These are phyloP conservation scores for Olivierus martensii DNA, from an alignment of 1,140 invertebrate genomes.

Conservation along the genomic window DNA sequence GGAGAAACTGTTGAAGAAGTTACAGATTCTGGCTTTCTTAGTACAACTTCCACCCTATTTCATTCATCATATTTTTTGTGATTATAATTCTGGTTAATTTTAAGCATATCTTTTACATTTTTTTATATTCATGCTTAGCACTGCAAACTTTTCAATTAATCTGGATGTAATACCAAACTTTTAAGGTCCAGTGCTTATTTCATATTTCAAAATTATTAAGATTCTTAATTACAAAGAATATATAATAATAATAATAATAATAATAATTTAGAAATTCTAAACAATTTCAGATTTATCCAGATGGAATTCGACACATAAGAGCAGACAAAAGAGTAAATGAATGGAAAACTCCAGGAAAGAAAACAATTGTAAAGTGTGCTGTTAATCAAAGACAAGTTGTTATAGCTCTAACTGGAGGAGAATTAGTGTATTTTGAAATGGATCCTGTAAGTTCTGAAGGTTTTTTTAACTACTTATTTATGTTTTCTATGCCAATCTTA, in stretches of 20 bases:
- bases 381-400: slow-evolving; percentile 98
- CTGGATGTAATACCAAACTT: too few relatives aligned
- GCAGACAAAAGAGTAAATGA: slow-evolving; percentile 96
- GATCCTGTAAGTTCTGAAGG: slow-evolving; percentile 62
- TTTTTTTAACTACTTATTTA: too few relatives aligned
- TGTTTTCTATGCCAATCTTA: not conserved
- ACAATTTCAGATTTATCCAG: slow-evolving; percentile 79
- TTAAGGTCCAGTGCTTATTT: too few relatives aligned
- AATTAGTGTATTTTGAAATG: slow-evolving; percentile 99
- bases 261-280: too few relatives aligned
- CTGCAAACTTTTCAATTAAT: too few relatives aligned
- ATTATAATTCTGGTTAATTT: too few relatives aligned
- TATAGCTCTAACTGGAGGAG: slow-evolving; percentile 91
- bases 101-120: too few relatives aligned
- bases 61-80: too few relatives aligned
- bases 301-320: slow-evolving; percentile 96
- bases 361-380: slow-evolving; percentile 93
- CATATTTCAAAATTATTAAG: too few relatives aligned
- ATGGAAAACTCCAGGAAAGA: slow-evolving; percentile 97
- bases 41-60: slow-evolving; percentile 96
- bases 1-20: slow-evolving; percentile 99
- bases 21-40: slow-evolving; percentile 96
- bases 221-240: too few relatives aligned
- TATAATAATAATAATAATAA: too few relatives aligned
- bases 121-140: too few relatives aligned